Conservation (phyloP, 1,140 invertebrate species). For the Drosophila tani region DNA sequence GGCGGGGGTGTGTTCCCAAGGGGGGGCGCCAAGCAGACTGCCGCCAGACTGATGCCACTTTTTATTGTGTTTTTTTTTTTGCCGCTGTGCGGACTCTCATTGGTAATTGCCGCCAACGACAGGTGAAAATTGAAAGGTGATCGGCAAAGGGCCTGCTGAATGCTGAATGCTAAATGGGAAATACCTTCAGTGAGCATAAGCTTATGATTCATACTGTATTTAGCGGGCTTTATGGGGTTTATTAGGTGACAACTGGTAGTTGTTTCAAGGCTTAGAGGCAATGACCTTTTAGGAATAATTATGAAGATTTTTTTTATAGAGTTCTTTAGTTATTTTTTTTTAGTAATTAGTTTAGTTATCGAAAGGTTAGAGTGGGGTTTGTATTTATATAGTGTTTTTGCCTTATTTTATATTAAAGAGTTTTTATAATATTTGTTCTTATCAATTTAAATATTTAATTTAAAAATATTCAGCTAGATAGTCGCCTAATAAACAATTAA, state of each 20-base stretch:
- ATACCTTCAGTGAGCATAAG: conserved; percentile 14
- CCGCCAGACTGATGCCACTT: conserved; percentile 35
- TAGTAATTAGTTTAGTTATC: background rate
- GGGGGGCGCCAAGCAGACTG: conserved; percentile 55
- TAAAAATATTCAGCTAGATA: no score
- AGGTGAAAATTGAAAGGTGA: conserved; percentile 10
- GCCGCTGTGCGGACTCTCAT: background rate
- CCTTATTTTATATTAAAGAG: no score
- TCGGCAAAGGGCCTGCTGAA: background rate
- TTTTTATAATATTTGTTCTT: background rate
- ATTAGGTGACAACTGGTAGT: background rate
- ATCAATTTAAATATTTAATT: background rate
- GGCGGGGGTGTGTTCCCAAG: background rate
- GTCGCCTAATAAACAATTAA: no score
- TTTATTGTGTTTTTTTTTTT: conserved; percentile 20
- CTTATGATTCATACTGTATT: conserved; percentile 4
- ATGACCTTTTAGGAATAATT: background rate
- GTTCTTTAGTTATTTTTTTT: background rate
- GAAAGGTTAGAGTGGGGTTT: background rate
- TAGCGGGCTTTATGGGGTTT: background rate
- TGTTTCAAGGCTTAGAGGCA: background rate
- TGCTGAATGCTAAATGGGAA: conserved; percentile 14
- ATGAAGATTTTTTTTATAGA: background rate
- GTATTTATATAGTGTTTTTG: background rate
- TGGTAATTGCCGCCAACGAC: conserved; percentile 1